These are phyloP conservation scores for Crocidura indochinensis DNA, from an alignment of 2,797 vertebrate genomes.

Conservation along the genomic window DNA sequence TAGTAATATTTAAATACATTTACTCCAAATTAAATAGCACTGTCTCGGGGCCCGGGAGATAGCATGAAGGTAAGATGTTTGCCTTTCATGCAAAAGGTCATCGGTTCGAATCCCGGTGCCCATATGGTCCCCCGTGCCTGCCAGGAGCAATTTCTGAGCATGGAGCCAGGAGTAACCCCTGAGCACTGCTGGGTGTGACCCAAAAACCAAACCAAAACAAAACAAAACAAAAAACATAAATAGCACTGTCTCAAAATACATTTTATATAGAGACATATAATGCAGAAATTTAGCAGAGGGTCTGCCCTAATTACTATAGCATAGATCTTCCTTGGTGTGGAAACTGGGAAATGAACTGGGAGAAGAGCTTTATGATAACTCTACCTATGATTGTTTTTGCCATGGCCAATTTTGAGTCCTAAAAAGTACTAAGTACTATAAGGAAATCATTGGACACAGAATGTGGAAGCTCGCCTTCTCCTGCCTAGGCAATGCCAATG, in stretches of 20 bases:
- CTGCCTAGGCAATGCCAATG: neutral
- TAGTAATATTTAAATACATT: slow-evolving; percentile 27
- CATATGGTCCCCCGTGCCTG: too few species aligned
- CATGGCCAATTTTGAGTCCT: neutral
- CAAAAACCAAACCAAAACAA: too few species aligned
- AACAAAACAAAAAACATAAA: too few species aligned
- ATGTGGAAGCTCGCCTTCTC: neutral
- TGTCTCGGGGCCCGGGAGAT: too few species aligned
- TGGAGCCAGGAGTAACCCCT: too few species aligned
- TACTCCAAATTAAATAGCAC: slow-evolving; percentile 55
- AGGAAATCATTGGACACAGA: neutral
- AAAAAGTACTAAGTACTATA: neutral
- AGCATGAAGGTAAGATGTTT: too few species aligned
- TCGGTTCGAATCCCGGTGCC: too few species aligned
- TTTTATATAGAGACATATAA: slow-evolving; percentile 13
- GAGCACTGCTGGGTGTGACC: too few species aligned
- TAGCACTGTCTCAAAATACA: neutral
- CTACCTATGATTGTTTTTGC: slow-evolving; percentile 33
- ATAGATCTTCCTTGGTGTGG: neutral
- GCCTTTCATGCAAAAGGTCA: too few species aligned
- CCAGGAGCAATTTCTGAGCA: too few species aligned
- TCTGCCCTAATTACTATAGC: neutral
- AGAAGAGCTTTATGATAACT: neutral
- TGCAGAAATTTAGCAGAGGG: neutral
- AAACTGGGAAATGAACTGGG: neutral